Evolutionary conservation across 2,797 vertebrate genomes (phyloP).

Genomic region (Malurus leucopterus): DNA sequence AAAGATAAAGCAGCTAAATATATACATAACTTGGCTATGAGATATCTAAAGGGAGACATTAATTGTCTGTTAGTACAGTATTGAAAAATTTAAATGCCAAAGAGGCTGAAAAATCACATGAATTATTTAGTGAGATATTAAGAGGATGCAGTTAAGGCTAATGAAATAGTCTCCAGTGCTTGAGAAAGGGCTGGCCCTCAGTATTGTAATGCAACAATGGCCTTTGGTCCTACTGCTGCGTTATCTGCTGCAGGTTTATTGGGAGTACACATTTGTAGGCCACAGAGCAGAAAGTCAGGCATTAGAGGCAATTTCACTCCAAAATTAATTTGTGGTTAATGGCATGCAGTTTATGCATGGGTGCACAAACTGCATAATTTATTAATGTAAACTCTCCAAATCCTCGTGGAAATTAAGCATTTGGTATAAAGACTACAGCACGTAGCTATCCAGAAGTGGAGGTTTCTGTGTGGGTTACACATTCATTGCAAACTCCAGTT

Average conservation of each 20-base stretch:
- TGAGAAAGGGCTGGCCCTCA: background rate
- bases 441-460: background rate
- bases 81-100: background rate
- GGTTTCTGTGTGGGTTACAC: background rate
- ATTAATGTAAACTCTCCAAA: background rate
- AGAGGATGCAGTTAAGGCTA: background rate
- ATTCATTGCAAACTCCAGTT: background rate
- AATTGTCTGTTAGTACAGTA: background rate
- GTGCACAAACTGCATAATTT: background rate
- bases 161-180: background rate
- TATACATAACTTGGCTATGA: background rate
- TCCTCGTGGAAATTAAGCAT: background rate
- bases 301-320: background rate
- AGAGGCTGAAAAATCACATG: background rate
- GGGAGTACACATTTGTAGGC: background rate
- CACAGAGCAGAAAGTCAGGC: background rate
- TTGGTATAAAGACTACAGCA: background rate
- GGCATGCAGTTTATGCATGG: background rate
- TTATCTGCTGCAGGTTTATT: background rate
- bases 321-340: background rate
- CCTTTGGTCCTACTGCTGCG: background rate
- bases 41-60: conserved; percentile 9
- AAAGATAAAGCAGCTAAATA: conserved; percentile 39
- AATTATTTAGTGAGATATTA: conserved; percentile 33
- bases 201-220: background rate